Conservation (phyloP, 2,113 vertebrate genomes). For the Spilogale gracilis region DNA sequence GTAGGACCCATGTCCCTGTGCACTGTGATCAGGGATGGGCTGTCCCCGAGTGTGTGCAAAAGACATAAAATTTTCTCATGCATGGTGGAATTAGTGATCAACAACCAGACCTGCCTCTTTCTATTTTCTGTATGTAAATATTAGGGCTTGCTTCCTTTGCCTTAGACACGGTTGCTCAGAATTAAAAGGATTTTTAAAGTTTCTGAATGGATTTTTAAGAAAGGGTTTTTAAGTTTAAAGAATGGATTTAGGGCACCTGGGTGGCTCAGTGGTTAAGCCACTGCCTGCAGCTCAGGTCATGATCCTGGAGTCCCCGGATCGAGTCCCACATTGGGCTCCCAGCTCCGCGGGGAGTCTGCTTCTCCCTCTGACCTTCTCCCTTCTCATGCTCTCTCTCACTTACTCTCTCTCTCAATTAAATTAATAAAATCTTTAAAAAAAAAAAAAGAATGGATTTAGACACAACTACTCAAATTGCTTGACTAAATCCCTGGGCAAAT, state of each 20-base stretch:
- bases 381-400: no score
- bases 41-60: background rate
- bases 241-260: background rate
- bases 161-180: background rate
- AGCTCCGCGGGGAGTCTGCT: no score
- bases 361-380: no score
- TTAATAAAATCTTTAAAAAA: no score
- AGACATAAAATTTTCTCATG: background rate
- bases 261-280: no score
- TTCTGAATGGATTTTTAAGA: constrained; percentile 10
- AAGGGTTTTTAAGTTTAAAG: constrained; percentile 41
- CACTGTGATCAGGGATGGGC: background rate
- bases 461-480: background rate
- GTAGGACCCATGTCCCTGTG: background rate
- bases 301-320: no score
- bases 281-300: no score
- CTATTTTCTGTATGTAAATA: background rate
- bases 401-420: no score
- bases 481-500: background rate
- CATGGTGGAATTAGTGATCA: background rate
- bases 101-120: background rate
- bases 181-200: background rate
- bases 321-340: no score
- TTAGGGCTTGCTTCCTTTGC: constrained; percentile 27
- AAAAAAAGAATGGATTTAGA: background rate